Evolutionary conservation across 2,888 invertebrate species (phyloP).

Genomic region (Philereme transversata): DNA sequence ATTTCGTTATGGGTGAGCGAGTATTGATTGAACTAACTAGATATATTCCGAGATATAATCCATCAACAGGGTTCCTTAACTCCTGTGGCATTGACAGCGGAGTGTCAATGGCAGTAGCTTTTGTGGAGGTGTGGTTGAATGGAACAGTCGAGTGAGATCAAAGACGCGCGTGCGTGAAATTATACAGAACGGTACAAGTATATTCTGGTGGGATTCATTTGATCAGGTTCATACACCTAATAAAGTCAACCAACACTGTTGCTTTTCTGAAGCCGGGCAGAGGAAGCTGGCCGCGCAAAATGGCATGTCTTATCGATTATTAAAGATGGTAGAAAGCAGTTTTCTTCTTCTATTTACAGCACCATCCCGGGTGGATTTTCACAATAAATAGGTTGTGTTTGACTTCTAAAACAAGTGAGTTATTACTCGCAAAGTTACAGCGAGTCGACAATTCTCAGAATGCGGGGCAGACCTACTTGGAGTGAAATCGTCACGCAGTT

Average conservation of each 20-base stretch:
- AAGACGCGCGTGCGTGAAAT: conserved; percentile 44
- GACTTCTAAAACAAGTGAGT: conserved; percentile 1
- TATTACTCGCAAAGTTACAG: conserved; percentile 16
- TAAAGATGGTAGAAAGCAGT: too few relatives aligned
- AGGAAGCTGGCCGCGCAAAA: background rate
- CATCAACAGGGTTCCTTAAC: conserved; percentile 9
- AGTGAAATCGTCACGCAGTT: conserved; percentile 42
- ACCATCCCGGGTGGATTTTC: too few relatives aligned
- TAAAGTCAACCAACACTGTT: background rate
- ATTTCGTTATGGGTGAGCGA: too few relatives aligned
- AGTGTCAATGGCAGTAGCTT: conserved; percentile 46
- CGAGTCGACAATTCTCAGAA: conserved; percentile 25
- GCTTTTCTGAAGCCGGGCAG: background rate
- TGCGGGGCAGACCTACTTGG: conserved; percentile 34
- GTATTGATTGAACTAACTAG: too few relatives aligned
- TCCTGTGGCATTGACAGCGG: conserved; percentile 42
- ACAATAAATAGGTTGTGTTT: background rate
- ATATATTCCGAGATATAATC: too few relatives aligned
- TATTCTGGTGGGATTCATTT: conserved; percentile 7
- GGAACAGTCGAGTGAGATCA: conserved; percentile 29
- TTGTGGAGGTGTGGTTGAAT: conserved; percentile 37
- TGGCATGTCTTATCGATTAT: too few relatives aligned
- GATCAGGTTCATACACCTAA: background rate
- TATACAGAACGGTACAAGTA: conserved; percentile 23
- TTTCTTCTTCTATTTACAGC: too few relatives aligned